Evolutionary conservation across 1,140 invertebrate species (phyloP).

Genomic region (Spodoptera litura): DNA sequence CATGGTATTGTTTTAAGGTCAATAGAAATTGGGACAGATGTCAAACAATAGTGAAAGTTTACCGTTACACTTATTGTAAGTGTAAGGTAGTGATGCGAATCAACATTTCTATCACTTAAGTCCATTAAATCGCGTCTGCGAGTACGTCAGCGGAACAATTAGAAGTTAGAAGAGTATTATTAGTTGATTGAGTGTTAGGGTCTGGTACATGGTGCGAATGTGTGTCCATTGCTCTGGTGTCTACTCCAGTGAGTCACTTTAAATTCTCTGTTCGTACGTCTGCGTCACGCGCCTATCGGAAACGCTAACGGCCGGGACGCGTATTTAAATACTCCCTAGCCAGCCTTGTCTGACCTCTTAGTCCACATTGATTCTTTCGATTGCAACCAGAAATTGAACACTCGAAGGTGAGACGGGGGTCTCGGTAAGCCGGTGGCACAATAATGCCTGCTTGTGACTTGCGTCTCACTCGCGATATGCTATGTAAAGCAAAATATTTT

Average conservation of each 20-base stretch:
- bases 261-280: constrained; percentile 70
- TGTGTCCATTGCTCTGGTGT: background rate
- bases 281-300: constrained; percentile 81
- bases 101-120: constrained; percentile 3
- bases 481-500: constrained; percentile 46
- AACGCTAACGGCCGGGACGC: constrained; percentile 75
- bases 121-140: background rate
- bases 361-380: constrained; percentile 46
- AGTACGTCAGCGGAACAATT: constrained; percentile 35
- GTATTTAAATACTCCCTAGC: constrained; percentile 73
- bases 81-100: constrained; percentile 19
- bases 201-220: background rate
- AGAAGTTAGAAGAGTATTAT: constrained; percentile 21
- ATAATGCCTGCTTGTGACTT: constrained; percentile 55
- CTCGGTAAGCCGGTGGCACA: constrained; percentile 39
- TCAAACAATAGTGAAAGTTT: constrained; percentile 45
- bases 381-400: background rate
- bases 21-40: constrained; percentile 37
- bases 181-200: constrained; percentile 26
- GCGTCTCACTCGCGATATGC: constrained; percentile 41
- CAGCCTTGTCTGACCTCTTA: constrained; percentile 60
- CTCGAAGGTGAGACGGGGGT: constrained; percentile 39
- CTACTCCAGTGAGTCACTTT: constrained; percentile 69
- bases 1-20: constrained; percentile 21
- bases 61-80: constrained; percentile 18